A percentile compares a stretch with the other conserved stretches of the same genome.
Evolutionary conservation across 1,140 invertebrate genomes (phyloP).

Genomic region (Drosophila busckii): DNA sequence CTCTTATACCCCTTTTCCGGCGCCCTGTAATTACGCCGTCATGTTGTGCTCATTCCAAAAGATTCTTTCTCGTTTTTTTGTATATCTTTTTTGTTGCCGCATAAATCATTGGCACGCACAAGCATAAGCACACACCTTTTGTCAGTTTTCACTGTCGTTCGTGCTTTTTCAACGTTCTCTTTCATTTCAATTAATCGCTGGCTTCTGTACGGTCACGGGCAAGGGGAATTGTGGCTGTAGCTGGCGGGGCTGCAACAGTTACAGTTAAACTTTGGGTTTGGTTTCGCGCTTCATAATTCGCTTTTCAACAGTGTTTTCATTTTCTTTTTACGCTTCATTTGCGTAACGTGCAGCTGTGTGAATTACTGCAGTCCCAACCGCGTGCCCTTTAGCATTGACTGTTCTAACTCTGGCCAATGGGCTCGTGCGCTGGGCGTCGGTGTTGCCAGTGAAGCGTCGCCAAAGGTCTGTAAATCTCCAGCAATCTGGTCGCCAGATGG

Average conservation of each 20-base stretch:
- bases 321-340: conserved; percentile 59
- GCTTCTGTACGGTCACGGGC: conserved; percentile 23
- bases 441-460: conserved; percentile 33
- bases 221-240: conserved; percentile 1
- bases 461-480: conserved; percentile 18
- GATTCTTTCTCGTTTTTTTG: conserved; percentile 40
- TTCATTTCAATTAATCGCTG: conserved; percentile 56
- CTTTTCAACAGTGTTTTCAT: conserved; percentile 60
- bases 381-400: conserved; percentile 32
- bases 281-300: conserved; percentile 66
- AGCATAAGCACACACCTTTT: conserved; percentile 56
- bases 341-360: conserved; percentile 51
- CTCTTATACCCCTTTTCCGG: conserved; percentile 1
- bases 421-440: not conserved
- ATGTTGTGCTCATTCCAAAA: conserved; percentile 53
- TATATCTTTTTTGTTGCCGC: conserved; percentile 48
- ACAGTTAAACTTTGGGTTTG: conserved; percentile 50
- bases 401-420: conserved; percentile 4
- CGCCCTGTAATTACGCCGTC: conserved; percentile 18
- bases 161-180: conserved; percentile 69
- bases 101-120: too few relatives aligned
- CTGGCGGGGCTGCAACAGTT: conserved; percentile 27
- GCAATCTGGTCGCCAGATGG: conserved; percentile 38
- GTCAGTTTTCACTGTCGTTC: conserved; percentile 65
- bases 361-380: conserved; percentile 21